Evolutionary conservation across 2,797 vertebrate genomes (phyloP).

Genomic region (Lemur catta): DNA sequence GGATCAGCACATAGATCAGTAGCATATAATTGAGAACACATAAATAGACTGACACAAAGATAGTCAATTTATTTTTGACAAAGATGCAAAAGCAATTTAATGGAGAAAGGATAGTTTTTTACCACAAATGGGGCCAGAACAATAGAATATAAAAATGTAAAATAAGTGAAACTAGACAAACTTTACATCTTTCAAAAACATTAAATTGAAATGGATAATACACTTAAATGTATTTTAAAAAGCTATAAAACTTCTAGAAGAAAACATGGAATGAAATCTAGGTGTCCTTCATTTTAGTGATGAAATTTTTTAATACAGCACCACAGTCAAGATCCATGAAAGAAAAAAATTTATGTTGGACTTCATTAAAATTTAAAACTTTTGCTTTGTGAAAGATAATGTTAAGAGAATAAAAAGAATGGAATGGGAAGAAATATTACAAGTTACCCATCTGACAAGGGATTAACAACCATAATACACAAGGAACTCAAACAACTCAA

Average conservation of each 20-base stretch:
- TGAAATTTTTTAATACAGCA: not conserved
- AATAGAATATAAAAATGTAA: not conserved
- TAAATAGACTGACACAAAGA: not conserved
- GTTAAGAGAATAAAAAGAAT: not conserved
- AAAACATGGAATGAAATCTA: not conserved
- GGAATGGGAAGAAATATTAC: not conserved
- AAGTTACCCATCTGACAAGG: not conserved
- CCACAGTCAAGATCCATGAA: not conserved
- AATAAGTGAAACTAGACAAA: not conserved
- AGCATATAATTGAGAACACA: not conserved
- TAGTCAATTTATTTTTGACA: not conserved
- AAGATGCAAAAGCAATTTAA: not conserved
- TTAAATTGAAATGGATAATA: not conserved
- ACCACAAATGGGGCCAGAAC: not conserved
- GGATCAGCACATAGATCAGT: not conserved
- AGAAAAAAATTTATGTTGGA: not conserved
- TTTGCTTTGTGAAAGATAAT: not conserved
- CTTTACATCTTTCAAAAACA: not conserved
- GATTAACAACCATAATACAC: not conserved
- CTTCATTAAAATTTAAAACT: not conserved
- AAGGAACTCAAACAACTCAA: not conserved
- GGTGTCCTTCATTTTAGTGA: not conserved
- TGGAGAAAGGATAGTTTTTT: not conserved
- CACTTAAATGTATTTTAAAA: not conserved
- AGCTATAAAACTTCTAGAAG: not conserved